phyloP scores from a whole-genome alignment of 2,797 vertebrate genomes.

The Falco cherrug region DNA sequence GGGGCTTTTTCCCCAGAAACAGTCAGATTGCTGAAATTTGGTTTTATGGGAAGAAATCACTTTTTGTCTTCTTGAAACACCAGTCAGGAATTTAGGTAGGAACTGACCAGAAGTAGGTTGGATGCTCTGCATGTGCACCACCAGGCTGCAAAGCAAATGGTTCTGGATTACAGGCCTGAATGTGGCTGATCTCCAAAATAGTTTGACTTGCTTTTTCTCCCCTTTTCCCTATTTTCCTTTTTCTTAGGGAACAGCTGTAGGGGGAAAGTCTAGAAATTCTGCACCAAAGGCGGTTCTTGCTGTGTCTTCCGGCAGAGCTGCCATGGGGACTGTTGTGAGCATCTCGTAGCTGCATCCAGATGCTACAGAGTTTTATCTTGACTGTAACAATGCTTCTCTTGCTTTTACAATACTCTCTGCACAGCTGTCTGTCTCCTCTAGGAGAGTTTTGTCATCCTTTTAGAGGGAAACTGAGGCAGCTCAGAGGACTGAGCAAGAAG shows the following conservation, averaged over 20 bases:
- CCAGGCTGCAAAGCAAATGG: not conserved
- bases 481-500: not conserved
- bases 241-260: not conserved
- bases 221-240: not conserved
- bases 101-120: not conserved
- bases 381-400: accelerated
- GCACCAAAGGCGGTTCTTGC: not conserved
- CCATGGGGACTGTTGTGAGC: accelerated
- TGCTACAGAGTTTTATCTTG: not conserved
- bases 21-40: not conserved
- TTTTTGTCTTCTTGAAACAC: not conserved
- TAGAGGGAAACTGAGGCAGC: not conserved
- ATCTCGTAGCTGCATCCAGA: not conserved
- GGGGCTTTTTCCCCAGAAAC: not conserved
- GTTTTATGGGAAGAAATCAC: not conserved
- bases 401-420: not conserved
- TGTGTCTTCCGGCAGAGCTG: not conserved
- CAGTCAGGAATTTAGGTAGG: not conserved
- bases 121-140: not conserved
- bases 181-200: not conserved
- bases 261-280: not conserved
- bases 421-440: not conserved
- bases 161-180: not conserved
- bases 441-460: not conserved
- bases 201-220: not conserved